Evolutionary conservation across 2,888 invertebrate species (phyloP), one percentile per base, ranked within the genome.

Genomic region (Marronus borbonicus): DNA sequence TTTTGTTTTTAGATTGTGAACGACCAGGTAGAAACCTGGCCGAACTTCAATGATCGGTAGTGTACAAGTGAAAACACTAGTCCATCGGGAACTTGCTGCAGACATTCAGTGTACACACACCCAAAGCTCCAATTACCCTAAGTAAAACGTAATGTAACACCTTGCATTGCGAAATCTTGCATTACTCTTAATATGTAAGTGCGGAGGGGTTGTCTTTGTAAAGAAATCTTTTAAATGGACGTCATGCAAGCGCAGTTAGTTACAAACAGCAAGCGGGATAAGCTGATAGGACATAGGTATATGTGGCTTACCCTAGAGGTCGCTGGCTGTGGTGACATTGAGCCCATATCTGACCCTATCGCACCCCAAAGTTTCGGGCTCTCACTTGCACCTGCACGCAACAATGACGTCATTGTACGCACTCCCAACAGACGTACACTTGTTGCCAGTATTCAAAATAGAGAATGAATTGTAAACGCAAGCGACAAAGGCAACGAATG

Each of bases 271-370:
- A 85, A 85, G 85, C 85, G 80, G 84, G 82, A 83, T 80, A 84
- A 85, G 85, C 85, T 74, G 77, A 75, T 74, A 74, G 72, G 72
- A 74, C 28, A 55, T 68, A 52, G 52, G 74, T 81, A 83, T 89
- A 84, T 85, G 85, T 88, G 85, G 88, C 91, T 91, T 91, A 92
- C 92, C 91, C 92, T 91, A 89, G 91, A 91, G 89, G 91, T 91
- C 88, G 89, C 88, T 85, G 89, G 88, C 87, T 89, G 90, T 83
- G 90, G 89, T 87, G 90, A 90, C 87, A 89, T 88, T 88, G 89
- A 89, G 86, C 89, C 89, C 89, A 90, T 87, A 86, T 90, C 90
- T 87, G 89, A 87, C 84, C 89, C 89, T 87, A 89, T 89, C 86
- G 89, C 87, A 86, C 88, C 89, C 90, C 90, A 90, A 88, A 89